Evolutionary conservation across 2,888 invertebrate species (phyloP).

Genomic region (Apantesis nais): DNA sequence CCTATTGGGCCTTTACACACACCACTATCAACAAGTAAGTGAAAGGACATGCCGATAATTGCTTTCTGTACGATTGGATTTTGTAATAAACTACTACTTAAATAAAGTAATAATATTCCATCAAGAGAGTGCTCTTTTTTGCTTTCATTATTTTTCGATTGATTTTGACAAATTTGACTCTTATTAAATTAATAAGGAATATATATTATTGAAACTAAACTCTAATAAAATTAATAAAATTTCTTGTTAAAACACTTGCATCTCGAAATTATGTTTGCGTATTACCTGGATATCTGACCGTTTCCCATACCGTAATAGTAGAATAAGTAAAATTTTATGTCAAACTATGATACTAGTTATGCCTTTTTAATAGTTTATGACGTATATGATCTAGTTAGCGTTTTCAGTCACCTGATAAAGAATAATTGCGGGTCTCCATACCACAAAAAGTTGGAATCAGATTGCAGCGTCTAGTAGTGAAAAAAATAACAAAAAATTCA

Average conservation of each 20-base stretch:
- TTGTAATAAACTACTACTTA: conserved; percentile 60
- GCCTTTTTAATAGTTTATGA: background rate
- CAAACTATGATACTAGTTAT: background rate
- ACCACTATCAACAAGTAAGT: conserved; percentile 70
- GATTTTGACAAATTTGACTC: background rate
- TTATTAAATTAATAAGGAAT: background rate
- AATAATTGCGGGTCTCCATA: no score
- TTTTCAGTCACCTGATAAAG: background rate
- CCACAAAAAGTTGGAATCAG: no score
- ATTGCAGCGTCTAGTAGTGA: no score
- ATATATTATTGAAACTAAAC: no score
- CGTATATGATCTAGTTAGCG: background rate
- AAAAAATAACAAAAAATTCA: no score
- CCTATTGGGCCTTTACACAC: conserved; percentile 68
- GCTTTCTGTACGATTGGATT: conserved; percentile 75
- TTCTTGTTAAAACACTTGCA: background rate
- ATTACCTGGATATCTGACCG: background rate
- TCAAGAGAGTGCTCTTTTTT: conserved; percentile 3
- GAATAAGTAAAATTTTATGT: background rate
- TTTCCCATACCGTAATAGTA: background rate
- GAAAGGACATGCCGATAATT: conserved; percentile 83
- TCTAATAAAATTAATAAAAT: no score
- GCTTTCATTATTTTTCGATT: background rate
- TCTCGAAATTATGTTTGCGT: background rate
- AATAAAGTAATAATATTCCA: conserved; percentile 56